phyloP scores from a whole-genome alignment of 2,888 invertebrate genomes.

The Dendrolimus houi region DNA sequence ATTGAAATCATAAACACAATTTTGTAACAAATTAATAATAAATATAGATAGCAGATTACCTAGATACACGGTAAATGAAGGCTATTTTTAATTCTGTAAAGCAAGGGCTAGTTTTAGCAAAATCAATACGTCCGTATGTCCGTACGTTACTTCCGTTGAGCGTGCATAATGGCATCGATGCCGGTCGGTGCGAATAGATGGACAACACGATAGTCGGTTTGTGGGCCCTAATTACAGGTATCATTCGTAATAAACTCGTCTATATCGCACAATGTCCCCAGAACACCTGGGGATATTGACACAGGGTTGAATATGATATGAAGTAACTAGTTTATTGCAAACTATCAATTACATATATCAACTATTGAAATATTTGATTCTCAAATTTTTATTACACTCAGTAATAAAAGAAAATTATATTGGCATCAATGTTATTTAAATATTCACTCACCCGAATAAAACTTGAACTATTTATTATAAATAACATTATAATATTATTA shows the following conservation, averaged over 20 bases:
- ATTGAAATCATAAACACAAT: no score
- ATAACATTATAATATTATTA: no score
- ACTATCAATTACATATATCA: background rate
- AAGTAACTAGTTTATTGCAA: conserved; percentile 2
- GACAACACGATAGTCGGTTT: conserved; percentile 43
- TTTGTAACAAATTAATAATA: no score
- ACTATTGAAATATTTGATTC: background rate
- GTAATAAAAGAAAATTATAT: background rate
- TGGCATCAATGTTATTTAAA: background rate
- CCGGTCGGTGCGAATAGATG: conserved; percentile 51
- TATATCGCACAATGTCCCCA: conserved; percentile 27
- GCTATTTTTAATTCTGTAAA: conserved; percentile 2
- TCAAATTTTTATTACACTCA: background rate
- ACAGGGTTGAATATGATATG: conserved; percentile 11
- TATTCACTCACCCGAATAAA: no score
- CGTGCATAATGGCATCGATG: conserved; percentile 33
- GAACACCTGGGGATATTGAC: conserved; percentile 17
- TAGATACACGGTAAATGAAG: no score
- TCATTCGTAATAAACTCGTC: conserved; percentile 65
- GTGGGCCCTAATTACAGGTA: conserved; percentile 62
- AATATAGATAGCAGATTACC: no score
- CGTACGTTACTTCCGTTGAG: conserved; percentile 54
- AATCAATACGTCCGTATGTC: conserved; percentile 54
- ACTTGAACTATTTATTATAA: no score
- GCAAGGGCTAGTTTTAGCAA: conserved; percentile 42